Evolutionary conservation across 2,113 vertebrate genomes (phyloP).

Genomic region (Colius striatus): DNA sequence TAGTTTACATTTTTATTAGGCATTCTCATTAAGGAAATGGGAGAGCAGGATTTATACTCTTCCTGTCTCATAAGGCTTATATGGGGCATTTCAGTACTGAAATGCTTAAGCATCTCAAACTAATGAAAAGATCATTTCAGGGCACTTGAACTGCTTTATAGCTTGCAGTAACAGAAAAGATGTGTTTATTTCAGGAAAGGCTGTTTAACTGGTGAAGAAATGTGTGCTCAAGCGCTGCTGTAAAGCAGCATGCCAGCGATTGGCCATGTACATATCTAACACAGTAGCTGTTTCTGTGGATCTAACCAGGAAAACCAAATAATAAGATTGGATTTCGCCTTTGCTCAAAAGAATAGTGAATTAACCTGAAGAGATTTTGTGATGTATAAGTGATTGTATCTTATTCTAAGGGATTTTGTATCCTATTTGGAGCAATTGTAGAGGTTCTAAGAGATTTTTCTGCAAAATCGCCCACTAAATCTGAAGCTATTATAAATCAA

Average conservation of each 20-base stretch:
- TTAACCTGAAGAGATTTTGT: constrained; percentile 31
- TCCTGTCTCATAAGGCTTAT: constrained; percentile 35
- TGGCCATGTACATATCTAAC: neutral
- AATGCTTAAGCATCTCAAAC: constrained; percentile 43
- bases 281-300: neutral
- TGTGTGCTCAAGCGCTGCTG: neutral
- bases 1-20: constrained; percentile 63
- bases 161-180: constrained; percentile 31
- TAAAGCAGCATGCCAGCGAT: neutral
- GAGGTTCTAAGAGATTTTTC: neutral
- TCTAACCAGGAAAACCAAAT: neutral
- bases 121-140: constrained; percentile 68
- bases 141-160: constrained; percentile 57
- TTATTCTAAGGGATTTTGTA: neutral
- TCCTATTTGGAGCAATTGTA: neutral
- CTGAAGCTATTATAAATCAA: neutral
- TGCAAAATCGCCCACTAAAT: constrained; percentile 3
- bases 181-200: constrained; percentile 53
- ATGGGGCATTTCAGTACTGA: constrained; percentile 37
- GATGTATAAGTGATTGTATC: neutral
- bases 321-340: neutral
- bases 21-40: constrained; percentile 47
- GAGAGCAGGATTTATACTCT: constrained; percentile 33
- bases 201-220: constrained; percentile 51
- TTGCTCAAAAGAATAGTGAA: neutral